Base-by-base conservation (phyloP, 2,113 vertebrate species). In the Corydoras maculifer region DNA sequence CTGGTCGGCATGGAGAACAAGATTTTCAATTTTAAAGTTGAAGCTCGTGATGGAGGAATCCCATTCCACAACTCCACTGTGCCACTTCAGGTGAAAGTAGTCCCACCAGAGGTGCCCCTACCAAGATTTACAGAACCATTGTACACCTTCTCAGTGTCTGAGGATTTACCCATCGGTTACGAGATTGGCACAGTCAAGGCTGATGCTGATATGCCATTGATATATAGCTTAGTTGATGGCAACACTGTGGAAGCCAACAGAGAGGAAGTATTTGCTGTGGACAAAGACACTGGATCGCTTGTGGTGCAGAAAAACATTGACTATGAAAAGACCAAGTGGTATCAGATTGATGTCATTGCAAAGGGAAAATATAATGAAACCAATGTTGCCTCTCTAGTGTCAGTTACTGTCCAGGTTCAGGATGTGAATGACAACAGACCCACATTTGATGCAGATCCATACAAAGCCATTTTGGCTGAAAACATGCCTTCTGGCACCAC, bases 341-440 rank as follows among this genome's bases (percentile, higher is more conserved):
- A 98, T 84, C 93, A 94, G 83, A 89, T 99, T 50, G 94, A 98
- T 15, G 89, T 98, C 30, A 90, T 96, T 70, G 97, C 97, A 53
- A 91, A 91, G 50, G 94, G 94, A 43, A 92, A 85, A 70, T 92
- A 95, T 70, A 91, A 93, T 1, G 92, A 93, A 31, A 95, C 91
- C 0, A 86, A 94, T 0, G 83, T 98, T 15, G 91, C 93, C 3
- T 94, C 95, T 0, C 84, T 98, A 78, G 97, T 96, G 57, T 94
- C 97, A 0, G 90, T 98, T 73, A 93, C 87, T 79, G 93, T 99
- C 79, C 93, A 98, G 78, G 94, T 99, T 55, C 92, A 94, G 78
- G 97, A 99, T 0, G 91, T 99, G 64, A 99, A 99, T 70, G 97
- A 99, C 74, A 99, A 99, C 68, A 89, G 89, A 68, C 97, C 97